phyloP scores from a whole-genome alignment of 2,113 vertebrate genomes.

The Myotis yumanensis region DNA sequence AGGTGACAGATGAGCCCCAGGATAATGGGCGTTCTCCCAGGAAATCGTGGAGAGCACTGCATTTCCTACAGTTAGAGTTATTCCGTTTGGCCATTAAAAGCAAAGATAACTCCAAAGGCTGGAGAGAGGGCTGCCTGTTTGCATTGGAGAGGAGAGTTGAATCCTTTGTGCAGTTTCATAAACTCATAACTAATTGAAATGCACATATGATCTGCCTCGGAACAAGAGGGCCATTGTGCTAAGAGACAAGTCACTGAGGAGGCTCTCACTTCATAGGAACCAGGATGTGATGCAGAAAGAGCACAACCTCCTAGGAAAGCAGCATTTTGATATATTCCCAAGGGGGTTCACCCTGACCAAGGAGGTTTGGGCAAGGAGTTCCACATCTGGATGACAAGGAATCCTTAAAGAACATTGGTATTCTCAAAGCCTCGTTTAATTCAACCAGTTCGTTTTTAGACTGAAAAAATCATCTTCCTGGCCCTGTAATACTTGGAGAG shows the following conservation, averaged over 20 bases:
- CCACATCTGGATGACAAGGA: slow-evolving; percentile 49
- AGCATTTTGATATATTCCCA: background rate
- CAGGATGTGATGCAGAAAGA: background rate
- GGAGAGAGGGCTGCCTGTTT: background rate
- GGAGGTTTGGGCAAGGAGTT: slow-evolving; percentile 30
- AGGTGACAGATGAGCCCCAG: background rate
- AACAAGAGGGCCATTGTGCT: background rate
- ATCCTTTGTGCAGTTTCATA: background rate
- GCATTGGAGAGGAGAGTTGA: background rate
- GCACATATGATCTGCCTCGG: background rate
- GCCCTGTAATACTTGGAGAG: background rate
- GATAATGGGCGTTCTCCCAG: background rate
- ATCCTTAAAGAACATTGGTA: background rate
- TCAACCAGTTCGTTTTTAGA: background rate
- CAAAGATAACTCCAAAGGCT: background rate
- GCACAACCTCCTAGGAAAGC: background rate
- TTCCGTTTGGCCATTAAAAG: background rate
- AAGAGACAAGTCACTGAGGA: background rate
- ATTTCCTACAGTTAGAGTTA: background rate
- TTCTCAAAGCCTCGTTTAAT: background rate
- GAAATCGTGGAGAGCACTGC: background rate
- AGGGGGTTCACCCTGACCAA: background rate
- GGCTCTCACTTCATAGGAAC: background rate
- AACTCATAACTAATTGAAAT: background rate
- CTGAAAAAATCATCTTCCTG: slow-evolving; percentile 1